Percentiles rank a stretch among this genome's conserved stretches.
These are phyloP conservation scores for Loriculus beryllinus DNA, from an alignment of 2,797 vertebrate species.

Conservation along the genomic window DNA sequence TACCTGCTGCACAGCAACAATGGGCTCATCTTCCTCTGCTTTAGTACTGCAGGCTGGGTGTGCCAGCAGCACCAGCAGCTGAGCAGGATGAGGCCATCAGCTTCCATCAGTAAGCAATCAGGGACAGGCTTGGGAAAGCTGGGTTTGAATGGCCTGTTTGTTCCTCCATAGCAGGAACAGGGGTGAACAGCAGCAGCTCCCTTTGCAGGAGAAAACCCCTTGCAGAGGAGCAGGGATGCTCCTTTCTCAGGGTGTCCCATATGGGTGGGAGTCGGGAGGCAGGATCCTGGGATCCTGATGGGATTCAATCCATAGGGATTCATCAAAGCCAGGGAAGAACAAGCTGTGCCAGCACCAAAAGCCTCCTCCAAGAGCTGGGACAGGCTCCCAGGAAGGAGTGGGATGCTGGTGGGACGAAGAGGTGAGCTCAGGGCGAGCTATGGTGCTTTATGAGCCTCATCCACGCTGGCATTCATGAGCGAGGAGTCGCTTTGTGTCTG, in stretches of 20 bases:
- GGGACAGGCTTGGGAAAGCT: neutral
- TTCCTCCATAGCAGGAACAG: neutral
- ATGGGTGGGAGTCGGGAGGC: neutral
- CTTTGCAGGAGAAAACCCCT: neutral
- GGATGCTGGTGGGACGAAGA: neutral
- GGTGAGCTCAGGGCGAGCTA: neutral
- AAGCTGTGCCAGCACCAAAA: neutral
- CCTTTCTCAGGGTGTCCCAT: neutral
- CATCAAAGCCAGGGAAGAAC: neutral
- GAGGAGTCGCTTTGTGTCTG: accelerated
- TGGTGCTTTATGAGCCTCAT: neutral
- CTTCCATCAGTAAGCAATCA: neutral
- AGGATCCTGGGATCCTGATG: too few relatives aligned
- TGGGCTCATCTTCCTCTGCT: neutral
- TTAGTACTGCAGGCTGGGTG: accelerated
- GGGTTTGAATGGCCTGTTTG: neutral
- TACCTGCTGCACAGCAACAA: neutral
- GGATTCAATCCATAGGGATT: neutral
- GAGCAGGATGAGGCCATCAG: neutral
- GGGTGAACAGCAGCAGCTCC: neutral
- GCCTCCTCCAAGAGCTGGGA: neutral
- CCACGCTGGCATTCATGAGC: accelerated
- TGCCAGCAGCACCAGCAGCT: neutral
- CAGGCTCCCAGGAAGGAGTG: neutral
- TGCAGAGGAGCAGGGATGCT: neutral